phyloP scores from a whole-genome alignment of 1,140 invertebrate genomes.

The Agrilus planipennis region DNA sequence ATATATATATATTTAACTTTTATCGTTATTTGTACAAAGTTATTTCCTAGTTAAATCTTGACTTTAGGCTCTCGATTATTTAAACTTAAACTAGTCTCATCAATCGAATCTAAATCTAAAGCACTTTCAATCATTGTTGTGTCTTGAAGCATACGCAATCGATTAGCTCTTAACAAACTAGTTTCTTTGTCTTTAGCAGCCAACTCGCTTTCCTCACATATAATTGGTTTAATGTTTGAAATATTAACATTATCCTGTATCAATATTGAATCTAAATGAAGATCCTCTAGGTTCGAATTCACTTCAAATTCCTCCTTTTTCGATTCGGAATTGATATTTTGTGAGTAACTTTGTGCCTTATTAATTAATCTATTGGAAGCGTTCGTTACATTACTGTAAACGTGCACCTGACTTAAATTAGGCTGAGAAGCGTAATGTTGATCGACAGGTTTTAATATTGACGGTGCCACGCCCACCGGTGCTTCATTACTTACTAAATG shows the following conservation, averaged over 20 bases:
- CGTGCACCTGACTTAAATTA: conserved; percentile 27
- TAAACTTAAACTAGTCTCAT: conserved; percentile 42
- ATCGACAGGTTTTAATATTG: conserved; percentile 32
- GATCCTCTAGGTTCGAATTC: conserved; percentile 19
- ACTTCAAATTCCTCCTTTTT: conserved; percentile 2
- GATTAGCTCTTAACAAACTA: conserved; percentile 41
- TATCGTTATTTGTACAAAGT: no score
- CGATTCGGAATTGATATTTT: conserved; percentile 20
- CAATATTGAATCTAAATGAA: conserved; percentile 30
- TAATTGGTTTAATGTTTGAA: conserved; percentile 1
- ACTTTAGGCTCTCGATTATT: conserved; percentile 31
- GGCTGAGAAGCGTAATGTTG: conserved; percentile 30
- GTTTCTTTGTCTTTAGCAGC: conserved; percentile 31
- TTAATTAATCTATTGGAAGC: conserved; percentile 12
- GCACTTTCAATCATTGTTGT: conserved; percentile 81
- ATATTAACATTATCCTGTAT: conserved; percentile 22
- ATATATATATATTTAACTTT: no score
- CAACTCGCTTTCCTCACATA: conserved; percentile 25
- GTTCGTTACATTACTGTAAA: conserved; percentile 27
- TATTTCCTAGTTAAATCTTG: no score
- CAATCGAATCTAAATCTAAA: conserved; percentile 69
- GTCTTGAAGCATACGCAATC: conserved; percentile 60
- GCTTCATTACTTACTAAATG: conserved; percentile 50
- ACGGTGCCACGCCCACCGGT: conserved; percentile 43
- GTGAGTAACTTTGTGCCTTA: conserved; percentile 26